Conservation (phyloP, 2,888 invertebrate species). For the Drosophila recens region DNA sequence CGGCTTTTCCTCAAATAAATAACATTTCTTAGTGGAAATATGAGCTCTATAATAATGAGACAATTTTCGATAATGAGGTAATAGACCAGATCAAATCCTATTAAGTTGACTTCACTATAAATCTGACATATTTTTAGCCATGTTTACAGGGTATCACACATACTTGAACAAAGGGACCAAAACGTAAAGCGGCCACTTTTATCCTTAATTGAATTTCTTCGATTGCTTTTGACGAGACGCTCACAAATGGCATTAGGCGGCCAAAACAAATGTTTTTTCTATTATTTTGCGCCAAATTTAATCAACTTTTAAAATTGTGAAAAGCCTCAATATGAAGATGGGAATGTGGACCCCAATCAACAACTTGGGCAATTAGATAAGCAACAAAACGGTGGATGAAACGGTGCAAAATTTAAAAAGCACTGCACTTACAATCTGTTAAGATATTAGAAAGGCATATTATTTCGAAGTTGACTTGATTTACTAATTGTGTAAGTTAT, state of each 20-base stretch:
- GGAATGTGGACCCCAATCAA: conserved; percentile 7
- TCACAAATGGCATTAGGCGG: conserved; percentile 32
- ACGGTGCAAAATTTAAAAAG: neutral
- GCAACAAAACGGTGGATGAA: conserved; percentile 1
- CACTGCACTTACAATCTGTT: neutral
- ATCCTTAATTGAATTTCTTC: conserved; percentile 67
- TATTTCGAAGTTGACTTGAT: neutral
- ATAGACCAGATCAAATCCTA: neutral
- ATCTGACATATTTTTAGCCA: neutral
- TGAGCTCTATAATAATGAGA: neutral
- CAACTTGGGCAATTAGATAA: neutral
- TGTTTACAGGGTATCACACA: conserved; percentile 6
- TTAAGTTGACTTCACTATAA: neutral
- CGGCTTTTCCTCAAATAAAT: neutral
- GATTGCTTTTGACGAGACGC: conserved; percentile 56
- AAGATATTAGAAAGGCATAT: neutral
- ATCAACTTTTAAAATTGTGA: conserved; percentile 11
- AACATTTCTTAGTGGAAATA: neutral
- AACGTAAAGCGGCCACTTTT: conserved; percentile 23
- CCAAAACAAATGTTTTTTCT: conserved; percentile 5
- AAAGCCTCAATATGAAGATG: neutral
- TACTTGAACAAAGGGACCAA: neutral
- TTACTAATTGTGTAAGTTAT: neutral
- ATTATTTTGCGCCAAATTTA: conserved; percentile 5
- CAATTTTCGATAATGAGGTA: neutral